Conservation (phyloP, 2,888 invertebrate species). For the Esperia sulphurella region DNA sequence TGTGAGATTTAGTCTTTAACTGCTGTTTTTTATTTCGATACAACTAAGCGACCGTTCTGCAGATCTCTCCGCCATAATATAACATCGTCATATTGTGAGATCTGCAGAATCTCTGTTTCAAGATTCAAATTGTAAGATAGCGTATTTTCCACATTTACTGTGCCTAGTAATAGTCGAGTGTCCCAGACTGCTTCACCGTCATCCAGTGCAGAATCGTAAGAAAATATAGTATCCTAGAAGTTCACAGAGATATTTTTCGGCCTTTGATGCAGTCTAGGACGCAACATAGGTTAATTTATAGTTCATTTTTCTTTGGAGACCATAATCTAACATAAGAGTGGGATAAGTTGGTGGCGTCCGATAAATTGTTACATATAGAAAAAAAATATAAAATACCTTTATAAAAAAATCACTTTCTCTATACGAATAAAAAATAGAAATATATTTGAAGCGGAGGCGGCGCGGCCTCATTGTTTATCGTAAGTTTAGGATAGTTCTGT, state of each 20-base stretch:
- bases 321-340: conserved; percentile 44
- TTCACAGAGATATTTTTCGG: neutral
- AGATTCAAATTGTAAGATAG: conserved; percentile 3
- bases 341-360: conserved; percentile 71
- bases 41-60: neutral
- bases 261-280: conserved; percentile 35
- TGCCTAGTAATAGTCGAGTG: conserved; percentile 6
- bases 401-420: conserved; percentile 59
- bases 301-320: conserved; percentile 56
- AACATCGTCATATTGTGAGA: neutral
- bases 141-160: conserved; percentile 2
- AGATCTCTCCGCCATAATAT: conserved; percentile 7
- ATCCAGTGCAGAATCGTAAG: neutral
- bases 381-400: conserved; percentile 57
- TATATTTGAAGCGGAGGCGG: conserved; percentile 54
- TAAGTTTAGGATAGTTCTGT: conserved; percentile 50
- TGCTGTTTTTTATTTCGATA: neutral
- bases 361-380: conserved; percentile 61
- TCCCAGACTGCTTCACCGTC: conserved; percentile 1
- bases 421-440: conserved; percentile 57
- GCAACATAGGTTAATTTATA: conserved; percentile 51
- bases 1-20: neutral
- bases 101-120: neutral
- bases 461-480: conserved; percentile 31
- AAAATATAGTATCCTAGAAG: neutral